Evolutionary conservation across 1,140 invertebrate species (phyloP).

Genomic region (Periplaneta americana): DNA sequence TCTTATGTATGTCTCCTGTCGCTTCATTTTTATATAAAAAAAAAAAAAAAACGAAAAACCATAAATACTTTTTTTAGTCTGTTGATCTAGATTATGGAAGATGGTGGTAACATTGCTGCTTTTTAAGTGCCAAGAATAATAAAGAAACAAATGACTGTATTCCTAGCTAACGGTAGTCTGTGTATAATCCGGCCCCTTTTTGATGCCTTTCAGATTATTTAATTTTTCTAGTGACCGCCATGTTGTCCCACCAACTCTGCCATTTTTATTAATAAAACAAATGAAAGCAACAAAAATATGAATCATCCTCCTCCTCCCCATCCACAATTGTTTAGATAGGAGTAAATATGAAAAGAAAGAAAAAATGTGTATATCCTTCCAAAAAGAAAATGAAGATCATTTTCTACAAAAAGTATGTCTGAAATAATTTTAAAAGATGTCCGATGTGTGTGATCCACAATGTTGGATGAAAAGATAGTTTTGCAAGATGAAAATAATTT

Average conservation of each 20-base stretch:
- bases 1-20: background rate
- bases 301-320: background rate
- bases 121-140: slow-evolving; percentile 12
- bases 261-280: slow-evolving; percentile 9
- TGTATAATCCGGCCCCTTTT: slow-evolving; percentile 9
- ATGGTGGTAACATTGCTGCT: slow-evolving; percentile 3
- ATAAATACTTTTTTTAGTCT: background rate
- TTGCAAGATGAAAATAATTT: slow-evolving; percentile 14
- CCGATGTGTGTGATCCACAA: slow-evolving; percentile 6
- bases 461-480: slow-evolving; percentile 10
- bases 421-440: slow-evolving; percentile 8
- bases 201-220: slow-evolving; percentile 17
- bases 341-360: background rate
- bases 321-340: background rate
- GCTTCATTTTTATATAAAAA: background rate
- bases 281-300: slow-evolving; percentile 12
- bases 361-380: slow-evolving; percentile 13
- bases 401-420: slow-evolving; percentile 6
- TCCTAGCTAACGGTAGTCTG: slow-evolving; percentile 3
- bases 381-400: background rate
- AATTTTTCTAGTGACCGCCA: slow-evolving; percentile 9
- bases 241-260: slow-evolving; percentile 5
- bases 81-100: background rate
- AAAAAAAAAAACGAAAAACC: background rate
- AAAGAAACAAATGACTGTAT: slow-evolving; percentile 4